Conservation (phyloP, 2,113 vertebrate genomes). For the Gallinago undulata region DNA sequence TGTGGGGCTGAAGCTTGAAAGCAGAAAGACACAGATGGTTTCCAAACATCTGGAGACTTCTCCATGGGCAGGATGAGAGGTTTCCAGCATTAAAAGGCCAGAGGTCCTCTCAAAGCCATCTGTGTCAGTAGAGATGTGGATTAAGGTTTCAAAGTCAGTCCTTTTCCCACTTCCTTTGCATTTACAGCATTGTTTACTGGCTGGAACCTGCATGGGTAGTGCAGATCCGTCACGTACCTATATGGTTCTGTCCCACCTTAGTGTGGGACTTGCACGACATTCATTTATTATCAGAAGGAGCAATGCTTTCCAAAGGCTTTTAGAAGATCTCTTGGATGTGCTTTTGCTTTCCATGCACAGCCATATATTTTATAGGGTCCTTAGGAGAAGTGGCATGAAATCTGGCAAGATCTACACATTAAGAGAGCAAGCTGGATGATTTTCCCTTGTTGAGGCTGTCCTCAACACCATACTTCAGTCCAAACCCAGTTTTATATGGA, state of each 20-base stretch:
- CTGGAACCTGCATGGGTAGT: background rate
- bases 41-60: background rate
- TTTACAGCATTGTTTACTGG: background rate
- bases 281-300: background rate
- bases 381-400: background rate
- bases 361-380: background rate
- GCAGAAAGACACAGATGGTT: background rate
- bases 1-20: background rate
- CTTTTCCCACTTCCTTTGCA: background rate
- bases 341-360: background rate
- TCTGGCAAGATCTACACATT: background rate
- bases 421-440: background rate
- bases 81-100: background rate
- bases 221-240: background rate
- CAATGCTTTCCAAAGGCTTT: background rate
- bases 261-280: background rate
- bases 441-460: background rate
- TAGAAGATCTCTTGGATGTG: background rate
- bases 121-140: background rate
- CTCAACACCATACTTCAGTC: background rate
- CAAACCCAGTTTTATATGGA: background rate
- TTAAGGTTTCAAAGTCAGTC: background rate
- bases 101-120: background rate
- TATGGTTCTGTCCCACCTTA: background rate
- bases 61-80: background rate